Conservation (phyloP, 2,113 vertebrate genomes). For the Spermophilus dauricus region DNA sequence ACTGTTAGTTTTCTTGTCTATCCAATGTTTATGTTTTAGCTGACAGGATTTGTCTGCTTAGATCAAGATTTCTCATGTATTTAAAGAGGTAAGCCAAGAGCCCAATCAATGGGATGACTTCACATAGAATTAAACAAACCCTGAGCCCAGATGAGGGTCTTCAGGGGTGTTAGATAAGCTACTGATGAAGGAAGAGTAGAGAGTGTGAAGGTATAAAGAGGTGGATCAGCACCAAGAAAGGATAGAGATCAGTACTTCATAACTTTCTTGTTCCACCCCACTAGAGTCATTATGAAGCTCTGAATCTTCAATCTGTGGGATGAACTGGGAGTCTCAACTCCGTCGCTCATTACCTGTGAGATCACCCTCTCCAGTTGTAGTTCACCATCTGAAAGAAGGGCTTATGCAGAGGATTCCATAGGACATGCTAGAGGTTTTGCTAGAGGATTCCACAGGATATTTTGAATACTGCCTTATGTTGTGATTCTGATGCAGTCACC, state of each 20-base stretch:
- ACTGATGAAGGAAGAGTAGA: not conserved
- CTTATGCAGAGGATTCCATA: not conserved
- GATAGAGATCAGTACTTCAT: not conserved
- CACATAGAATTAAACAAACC: not conserved
- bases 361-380: not conserved
- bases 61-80: not conserved
- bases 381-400: not conserved
- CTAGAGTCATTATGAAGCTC: not conserved
- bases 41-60: not conserved
- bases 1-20: not conserved
- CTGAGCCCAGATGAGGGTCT: not conserved
- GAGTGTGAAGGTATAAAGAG: not conserved
- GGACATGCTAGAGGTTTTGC: not conserved
- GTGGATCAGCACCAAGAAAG: not conserved
- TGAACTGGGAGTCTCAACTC: not conserved
- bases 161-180: not conserved
- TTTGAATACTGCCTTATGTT: not conserved
- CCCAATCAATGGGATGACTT: not conserved
- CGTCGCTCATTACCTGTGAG: not conserved
- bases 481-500: not conserved
- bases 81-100: not conserved
- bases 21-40: not conserved
- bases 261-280: not conserved
- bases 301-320: not conserved
- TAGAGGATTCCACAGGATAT: not conserved